These are phyloP conservation scores for Siphlonurus alternatus DNA, from an alignment of 2,888 invertebrate species.

Conservation along the genomic window DNA sequence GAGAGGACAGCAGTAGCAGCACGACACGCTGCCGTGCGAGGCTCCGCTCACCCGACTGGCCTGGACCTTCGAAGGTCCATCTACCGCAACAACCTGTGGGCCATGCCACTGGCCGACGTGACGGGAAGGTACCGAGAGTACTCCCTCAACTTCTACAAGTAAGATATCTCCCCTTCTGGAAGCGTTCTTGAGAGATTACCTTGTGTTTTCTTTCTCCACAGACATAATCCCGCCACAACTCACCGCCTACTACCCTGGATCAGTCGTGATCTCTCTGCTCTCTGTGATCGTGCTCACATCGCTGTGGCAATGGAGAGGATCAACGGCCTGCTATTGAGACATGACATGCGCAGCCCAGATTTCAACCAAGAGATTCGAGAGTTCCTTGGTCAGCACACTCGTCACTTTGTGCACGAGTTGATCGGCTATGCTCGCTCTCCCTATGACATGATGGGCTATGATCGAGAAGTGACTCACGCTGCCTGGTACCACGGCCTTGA, in stretches of 20 bases:
- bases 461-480: slow-evolving; percentile 22
- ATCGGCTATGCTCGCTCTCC: slow-evolving; percentile 73
- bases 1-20: too few relatives aligned
- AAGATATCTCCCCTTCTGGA: slow-evolving; percentile 13
- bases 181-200: too few relatives aligned
- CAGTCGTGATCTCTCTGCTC: slow-evolving; percentile 64
- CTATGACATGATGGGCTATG: slow-evolving; percentile 61
- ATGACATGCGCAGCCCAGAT: slow-evolving; percentile 42
- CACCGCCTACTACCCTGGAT: slow-evolving; percentile 78
- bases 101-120: slow-evolving; percentile 47
- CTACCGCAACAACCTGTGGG: slow-evolving; percentile 61
- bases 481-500: slow-evolving; percentile 1
- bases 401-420: slow-evolving; percentile 82
- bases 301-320: slow-evolving; percentile 51
- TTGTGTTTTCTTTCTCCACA: slow-evolving; percentile 19
- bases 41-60: slow-evolving; percentile 15
- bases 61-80: slow-evolving; percentile 45
- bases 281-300: slow-evolving; percentile 45
- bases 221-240: slow-evolving; percentile 60
- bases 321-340: slow-evolving; percentile 44
- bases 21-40: background rate
- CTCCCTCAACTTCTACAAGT: slow-evolving; percentile 61
- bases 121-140: slow-evolving; percentile 55
- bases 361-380: slow-evolving; percentile 25
- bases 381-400: slow-evolving; percentile 33